phyloP scores from a whole-genome alignment of 2,888 invertebrate genomes.

The Tanypteryx hageni region DNA sequence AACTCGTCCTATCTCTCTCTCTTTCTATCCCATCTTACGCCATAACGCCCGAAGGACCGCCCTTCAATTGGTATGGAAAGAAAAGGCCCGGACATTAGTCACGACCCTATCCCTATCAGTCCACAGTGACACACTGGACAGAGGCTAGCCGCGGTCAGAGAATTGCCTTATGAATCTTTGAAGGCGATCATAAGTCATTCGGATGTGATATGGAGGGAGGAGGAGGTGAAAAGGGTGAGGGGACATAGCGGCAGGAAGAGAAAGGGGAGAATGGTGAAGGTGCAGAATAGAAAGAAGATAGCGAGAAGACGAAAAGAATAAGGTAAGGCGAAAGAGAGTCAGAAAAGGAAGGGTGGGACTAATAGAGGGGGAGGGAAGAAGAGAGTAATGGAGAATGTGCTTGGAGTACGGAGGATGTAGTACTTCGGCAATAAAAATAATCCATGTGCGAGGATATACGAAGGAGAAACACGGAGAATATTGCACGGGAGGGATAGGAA shows the following conservation, averaged over 20 bases:
- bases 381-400: too few species aligned
- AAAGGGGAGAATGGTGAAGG: not conserved
- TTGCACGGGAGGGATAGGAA: too few species aligned
- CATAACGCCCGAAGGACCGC: not conserved
- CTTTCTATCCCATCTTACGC: not conserved
- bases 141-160: not conserved
- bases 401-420: too few species aligned
- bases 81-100: not conserved
- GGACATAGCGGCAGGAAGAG: not conserved
- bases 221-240: not conserved
- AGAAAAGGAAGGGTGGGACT: too few species aligned
- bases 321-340: not conserved
- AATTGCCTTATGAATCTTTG: slow-evolving; percentile 29
- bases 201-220: not conserved
- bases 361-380: too few species aligned
- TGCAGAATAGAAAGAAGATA: not conserved
- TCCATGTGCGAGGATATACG: too few species aligned
- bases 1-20: too few species aligned
- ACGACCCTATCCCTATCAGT: not conserved
- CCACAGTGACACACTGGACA: not conserved
- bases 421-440: too few species aligned
- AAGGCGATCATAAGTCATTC: not conserved
- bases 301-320: not conserved
- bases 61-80: not conserved
- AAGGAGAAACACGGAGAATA: too few species aligned